Conservation (phyloP, 2,113 vertebrate species). For the Catharus bicknelli region DNA sequence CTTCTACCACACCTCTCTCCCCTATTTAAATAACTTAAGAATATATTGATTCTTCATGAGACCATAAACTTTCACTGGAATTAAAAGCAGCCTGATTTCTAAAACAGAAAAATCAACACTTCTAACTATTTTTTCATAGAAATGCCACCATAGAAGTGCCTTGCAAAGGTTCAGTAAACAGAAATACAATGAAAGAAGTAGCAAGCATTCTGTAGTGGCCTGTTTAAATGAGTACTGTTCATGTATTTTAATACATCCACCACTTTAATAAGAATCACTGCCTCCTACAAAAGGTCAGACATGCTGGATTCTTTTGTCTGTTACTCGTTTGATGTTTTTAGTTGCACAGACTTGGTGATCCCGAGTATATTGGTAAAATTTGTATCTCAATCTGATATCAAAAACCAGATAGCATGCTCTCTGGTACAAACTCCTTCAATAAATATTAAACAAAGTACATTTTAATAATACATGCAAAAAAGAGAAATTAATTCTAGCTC, state of each 20-base stretch:
- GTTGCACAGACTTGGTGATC: not conserved
- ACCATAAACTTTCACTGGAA: not conserved
- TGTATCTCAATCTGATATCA: not conserved
- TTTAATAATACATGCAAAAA: not conserved
- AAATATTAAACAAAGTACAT: not conserved
- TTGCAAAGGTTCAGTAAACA: not conserved
- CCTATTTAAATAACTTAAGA: not conserved
- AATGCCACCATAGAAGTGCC: not conserved
- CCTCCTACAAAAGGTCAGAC: not conserved
- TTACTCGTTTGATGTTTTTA: not conserved
- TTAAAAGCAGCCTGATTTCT: not conserved
- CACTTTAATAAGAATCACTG: not conserved
- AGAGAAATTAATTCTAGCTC: not conserved
- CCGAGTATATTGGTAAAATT: not conserved
- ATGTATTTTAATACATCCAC: not conserved
- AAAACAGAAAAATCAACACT: not conserved
- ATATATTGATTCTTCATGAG: not conserved
- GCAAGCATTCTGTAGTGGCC: not conserved
- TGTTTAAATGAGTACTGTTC: not conserved
- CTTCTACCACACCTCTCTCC: not conserved
- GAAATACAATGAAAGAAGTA: not conserved
- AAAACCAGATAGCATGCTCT: not conserved
- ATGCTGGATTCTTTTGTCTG: not conserved
- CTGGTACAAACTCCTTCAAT: not conserved
- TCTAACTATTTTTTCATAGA: not conserved